Percentiles rank a stretch among this genome's conserved stretches.
Conservation (phyloP, 2,888 invertebrate genomes). For the Spisula subtruncata region DNA sequence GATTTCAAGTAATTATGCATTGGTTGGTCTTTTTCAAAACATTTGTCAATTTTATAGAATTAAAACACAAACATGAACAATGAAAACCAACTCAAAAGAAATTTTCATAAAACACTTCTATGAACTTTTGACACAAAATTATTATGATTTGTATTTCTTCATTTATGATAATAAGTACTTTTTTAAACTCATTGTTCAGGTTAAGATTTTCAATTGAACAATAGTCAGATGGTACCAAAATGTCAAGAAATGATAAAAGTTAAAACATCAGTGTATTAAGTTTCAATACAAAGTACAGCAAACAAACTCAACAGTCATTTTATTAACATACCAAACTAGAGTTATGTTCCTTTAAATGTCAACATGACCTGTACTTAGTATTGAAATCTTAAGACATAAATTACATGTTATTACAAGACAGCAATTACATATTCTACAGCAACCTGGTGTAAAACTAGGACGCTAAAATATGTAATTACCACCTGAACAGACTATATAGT, state of each 20-base stretch:
- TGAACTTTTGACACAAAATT: too few species aligned
- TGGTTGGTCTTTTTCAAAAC: too few species aligned
- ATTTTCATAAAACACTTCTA: too few species aligned
- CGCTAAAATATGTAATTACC: not conserved
- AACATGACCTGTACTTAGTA: not conserved
- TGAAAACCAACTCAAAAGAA: too few species aligned
- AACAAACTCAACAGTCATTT: not conserved
- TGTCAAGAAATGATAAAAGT: slow-evolving; percentile 5
- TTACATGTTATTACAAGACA: not conserved
- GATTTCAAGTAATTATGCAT: too few species aligned
- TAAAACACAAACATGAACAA: too few species aligned
- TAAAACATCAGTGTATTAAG: not conserved
- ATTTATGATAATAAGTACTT: too few species aligned
- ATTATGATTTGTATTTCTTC: too few species aligned
- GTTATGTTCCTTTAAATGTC: not conserved
- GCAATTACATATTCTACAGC: not conserved
- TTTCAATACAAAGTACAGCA: not conserved
- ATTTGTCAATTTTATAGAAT: too few species aligned
- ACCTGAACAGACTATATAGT: not conserved
- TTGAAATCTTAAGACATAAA: not conserved
- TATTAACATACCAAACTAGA: not conserved
- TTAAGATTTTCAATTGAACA: not conserved
- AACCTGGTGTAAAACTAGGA: not conserved
- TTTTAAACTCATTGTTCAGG: too few species aligned
- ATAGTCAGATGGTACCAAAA: not conserved